A percentile compares a stretch with the other conserved stretches of the same genome.
Evolutionary conservation across 2,113 vertebrate species (phyloP).

Genomic region (Cavia aperea): DNA sequence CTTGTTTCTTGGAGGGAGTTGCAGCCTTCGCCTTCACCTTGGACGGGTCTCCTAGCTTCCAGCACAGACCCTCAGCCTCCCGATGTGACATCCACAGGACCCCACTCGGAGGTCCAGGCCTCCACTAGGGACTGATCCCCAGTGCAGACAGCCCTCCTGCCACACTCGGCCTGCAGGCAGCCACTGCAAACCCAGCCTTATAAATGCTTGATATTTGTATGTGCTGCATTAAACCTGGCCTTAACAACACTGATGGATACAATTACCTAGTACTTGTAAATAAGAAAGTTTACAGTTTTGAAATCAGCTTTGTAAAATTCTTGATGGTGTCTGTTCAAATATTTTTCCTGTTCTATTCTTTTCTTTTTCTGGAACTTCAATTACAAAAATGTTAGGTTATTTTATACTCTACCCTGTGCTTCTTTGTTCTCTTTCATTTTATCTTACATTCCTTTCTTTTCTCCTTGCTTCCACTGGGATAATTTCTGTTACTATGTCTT

Average conservation of each 20-base stretch:
- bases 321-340: background rate
- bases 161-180: background rate
- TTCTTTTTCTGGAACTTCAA: background rate
- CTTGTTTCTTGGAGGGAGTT: background rate
- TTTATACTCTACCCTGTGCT: background rate
- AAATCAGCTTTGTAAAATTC: background rate
- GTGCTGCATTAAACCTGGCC: background rate
- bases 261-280: background rate
- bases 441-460: background rate
- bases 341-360: background rate
- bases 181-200: background rate
- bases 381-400: background rate
- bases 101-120: background rate
- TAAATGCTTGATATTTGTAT: background rate
- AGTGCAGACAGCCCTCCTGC: background rate
- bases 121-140: too few relatives aligned
- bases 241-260: background rate
- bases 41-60: background rate
- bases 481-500: background rate
- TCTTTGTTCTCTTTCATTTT: background rate
- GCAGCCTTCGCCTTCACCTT: background rate
- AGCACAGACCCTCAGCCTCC: background rate
- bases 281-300: background rate
- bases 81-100: background rate
- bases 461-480: background rate